Percentiles rank a stretch among this genome's conserved stretches.
Evolutionary conservation across 1,140 invertebrate genomes (phyloP).

Genomic region (Microplitis mediator): DNA sequence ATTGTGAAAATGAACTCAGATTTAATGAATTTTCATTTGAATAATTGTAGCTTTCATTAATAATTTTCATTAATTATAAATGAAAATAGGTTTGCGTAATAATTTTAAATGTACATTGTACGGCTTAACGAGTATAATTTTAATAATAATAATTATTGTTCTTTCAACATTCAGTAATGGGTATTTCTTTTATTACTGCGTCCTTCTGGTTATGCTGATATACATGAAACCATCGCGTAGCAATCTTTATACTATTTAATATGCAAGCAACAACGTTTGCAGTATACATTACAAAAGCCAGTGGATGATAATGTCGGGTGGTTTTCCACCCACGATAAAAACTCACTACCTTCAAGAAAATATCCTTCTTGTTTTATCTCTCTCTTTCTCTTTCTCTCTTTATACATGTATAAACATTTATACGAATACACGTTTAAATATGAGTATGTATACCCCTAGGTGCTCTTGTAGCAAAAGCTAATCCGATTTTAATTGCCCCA

Average conservation of each 20-base stretch:
- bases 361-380: background rate
- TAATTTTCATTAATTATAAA: too few species aligned
- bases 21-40: too few species aligned
- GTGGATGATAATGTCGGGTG: slow-evolving; percentile 24
- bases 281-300: slow-evolving; percentile 27
- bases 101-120: too few species aligned
- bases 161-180: slow-evolving; percentile 4
- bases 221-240: slow-evolving; percentile 24
- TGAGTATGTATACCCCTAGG: background rate
- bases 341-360: slow-evolving; percentile 14
- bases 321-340: slow-evolving; percentile 16
- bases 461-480: background rate
- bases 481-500: slow-evolving; percentile 8
- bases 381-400: background rate
- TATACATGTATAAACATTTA: background rate
- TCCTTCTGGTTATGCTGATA: slow-evolving; percentile 18
- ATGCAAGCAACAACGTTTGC: slow-evolving; percentile 23
- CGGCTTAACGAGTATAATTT: background rate
- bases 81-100: too few species aligned
- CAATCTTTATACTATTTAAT: slow-evolving; percentile 33
- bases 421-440: background rate
- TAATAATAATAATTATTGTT: background rate
- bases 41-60: too few species aligned
- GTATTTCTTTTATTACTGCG: slow-evolving; percentile 3
- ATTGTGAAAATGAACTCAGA: too few species aligned